Percentiles rank a stretch among this genome's conserved stretches.
phyloP scores from a whole-genome alignment of 2,113 vertebrate species.

The Cyprinodon tularosa region DNA sequence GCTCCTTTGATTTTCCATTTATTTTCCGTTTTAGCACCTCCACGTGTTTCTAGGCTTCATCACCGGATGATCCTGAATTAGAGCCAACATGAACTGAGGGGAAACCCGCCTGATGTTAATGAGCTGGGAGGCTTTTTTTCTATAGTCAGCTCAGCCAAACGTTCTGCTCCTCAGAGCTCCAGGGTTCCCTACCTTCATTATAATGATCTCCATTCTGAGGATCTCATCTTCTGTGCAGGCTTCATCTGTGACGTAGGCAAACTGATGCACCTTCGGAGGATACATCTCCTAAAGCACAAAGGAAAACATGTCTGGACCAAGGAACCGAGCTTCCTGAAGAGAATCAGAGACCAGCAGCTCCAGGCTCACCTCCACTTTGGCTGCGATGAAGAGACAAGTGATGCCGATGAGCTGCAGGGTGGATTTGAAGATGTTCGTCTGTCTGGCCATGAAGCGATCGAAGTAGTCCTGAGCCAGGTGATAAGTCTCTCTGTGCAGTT shows the following conservation, averaged over 20 bases:
- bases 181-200: slow-evolving; percentile 89
- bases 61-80: too few relatives aligned
- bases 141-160: too few relatives aligned
- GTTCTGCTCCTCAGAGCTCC: too few relatives aligned
- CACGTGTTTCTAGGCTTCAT: too few relatives aligned
- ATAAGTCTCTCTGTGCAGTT: slow-evolving; percentile 94
- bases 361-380: slow-evolving; percentile 89
- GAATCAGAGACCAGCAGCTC: neutral
- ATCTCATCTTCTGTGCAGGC: slow-evolving; percentile 96
- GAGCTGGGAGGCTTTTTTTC: too few relatives aligned
- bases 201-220: slow-evolving; percentile 92
- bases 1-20: too few relatives aligned
- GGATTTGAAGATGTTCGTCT: slow-evolving; percentile 89
- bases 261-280: slow-evolving; percentile 94
- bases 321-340: neutral
- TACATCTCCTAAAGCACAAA: slow-evolving; percentile 89
- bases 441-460: slow-evolving; percentile 96
- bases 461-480: slow-evolving; percentile 97
- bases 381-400: slow-evolving; percentile 92
- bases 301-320: neutral
- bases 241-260: slow-evolving; percentile 96
- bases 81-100: too few relatives aligned
- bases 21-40: too few relatives aligned
- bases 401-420: slow-evolving; percentile 95
- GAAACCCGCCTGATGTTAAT: too few relatives aligned